Evolutionary conservation across 2,113 vertebrate genomes (phyloP), one percentile per base, ranked within the genome.

Genomic region (Hymenochirus boettgeri): DNA sequence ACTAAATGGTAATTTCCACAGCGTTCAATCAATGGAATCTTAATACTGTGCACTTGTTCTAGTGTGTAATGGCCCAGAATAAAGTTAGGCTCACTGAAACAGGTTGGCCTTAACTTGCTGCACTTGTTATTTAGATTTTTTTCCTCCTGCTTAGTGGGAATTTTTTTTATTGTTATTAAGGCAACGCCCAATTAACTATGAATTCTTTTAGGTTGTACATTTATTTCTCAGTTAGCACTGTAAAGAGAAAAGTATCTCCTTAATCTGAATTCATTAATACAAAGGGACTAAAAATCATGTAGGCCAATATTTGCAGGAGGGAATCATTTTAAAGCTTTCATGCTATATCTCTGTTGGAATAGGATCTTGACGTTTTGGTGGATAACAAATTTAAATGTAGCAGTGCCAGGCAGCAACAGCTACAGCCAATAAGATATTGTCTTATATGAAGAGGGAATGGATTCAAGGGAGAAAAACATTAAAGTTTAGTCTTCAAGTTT

Each of bases 111-210:
- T 59, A 59, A 67, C 59, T 29, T 47, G 55, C 55, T 19, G 35
- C 64, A 58, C 48, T 46, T 31, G 37, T 17, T 22, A 56, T 35
- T 11, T 35, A 3, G 10, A 26, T 58, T 66, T 67, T 67, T 51
- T 59, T 59, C 46, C 55, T 59, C 46, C 47, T 60, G 55, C 47
- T 57, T 59, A 53, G 65, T 53, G 65, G 65, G 60, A 69, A 69
- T 60, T 69, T 4, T 53, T 33, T 60, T 52, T 31, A 69, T 60
- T 53, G 60, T 60, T 53, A 42, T 37, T 47, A 29, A 59, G 48
- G 19, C 39, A 46, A 60, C 57, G 23, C 29, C 51, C 11, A 69
- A 69, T 69, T 69, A 60, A 33, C 48, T 26, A 58, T 59, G 59
- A 35, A 29, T 52, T 53, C 51, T 23, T 53, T 45, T 21, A 19